phyloP scores from a whole-genome alignment of 2,888 invertebrate species.

The Frankliniella intonsa region DNA sequence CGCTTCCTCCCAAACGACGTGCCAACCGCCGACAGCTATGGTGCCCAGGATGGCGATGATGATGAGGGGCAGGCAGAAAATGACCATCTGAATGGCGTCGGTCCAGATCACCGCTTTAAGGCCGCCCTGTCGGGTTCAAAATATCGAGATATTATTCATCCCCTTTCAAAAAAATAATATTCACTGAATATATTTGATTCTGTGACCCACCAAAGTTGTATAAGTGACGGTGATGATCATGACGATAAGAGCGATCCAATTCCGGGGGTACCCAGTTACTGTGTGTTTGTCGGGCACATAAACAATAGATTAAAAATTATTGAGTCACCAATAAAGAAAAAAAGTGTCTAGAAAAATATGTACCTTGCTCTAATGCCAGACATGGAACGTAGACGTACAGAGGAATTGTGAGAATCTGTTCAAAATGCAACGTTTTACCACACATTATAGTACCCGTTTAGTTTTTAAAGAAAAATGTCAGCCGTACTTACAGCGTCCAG shows the following conservation, averaged over 20 bases:
- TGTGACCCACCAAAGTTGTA: neutral
- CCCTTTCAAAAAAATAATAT: neutral
- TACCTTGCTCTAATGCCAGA: conserved; percentile 76
- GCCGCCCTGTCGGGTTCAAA: neutral
- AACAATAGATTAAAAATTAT: neutral
- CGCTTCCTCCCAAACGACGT: conserved; percentile 51
- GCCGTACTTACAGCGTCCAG: conserved; percentile 64
- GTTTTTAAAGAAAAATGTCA: neutral
- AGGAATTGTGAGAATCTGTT: conserved; percentile 70
- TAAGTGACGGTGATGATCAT: conserved; percentile 8
- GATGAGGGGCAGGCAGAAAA: conserved; percentile 46
- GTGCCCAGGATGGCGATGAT: conserved; percentile 66
- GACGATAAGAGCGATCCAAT: conserved; percentile 3
- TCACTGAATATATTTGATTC: neutral
- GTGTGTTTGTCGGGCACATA: neutral
- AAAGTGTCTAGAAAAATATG: conserved; percentile 37
- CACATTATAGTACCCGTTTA: neutral
- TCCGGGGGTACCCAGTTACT: neutral
- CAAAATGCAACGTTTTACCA: conserved; percentile 38
- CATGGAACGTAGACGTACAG: conserved; percentile 76
- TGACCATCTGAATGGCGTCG: conserved; percentile 54
- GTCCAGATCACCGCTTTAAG: conserved; percentile 62
- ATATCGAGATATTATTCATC: neutral
- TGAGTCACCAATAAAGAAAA: neutral
- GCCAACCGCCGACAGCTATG: conserved; percentile 56